Conservation (phyloP, 1,140 invertebrate genomes). For the Drosophila mauritiana region DNA sequence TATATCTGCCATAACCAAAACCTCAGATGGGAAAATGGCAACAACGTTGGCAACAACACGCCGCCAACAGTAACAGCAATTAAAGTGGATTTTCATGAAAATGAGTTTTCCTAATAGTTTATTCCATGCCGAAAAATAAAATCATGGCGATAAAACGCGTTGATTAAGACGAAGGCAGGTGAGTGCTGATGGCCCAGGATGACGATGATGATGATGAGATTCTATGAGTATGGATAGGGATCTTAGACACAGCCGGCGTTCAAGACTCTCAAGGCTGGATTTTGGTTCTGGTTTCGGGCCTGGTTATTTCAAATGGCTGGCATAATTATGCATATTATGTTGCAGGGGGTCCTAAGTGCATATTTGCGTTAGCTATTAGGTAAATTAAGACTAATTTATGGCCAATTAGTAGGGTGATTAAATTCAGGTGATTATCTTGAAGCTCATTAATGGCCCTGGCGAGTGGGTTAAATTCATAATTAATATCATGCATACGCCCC, state of each 20-base stretch:
- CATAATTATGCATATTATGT: slow-evolving; percentile 72
- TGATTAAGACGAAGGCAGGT: slow-evolving; percentile 61
- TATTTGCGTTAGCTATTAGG: slow-evolving; percentile 37
- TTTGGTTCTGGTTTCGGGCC: slow-evolving; percentile 14
- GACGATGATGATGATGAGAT: slow-evolving; percentile 26
- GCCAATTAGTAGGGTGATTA: slow-evolving; percentile 67
- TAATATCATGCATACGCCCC: slow-evolving; percentile 57
- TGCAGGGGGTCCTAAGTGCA: slow-evolving; percentile 53
- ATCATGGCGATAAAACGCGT: slow-evolving; percentile 60
- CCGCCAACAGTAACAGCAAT: slow-evolving; percentile 62
- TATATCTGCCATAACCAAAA: slow-evolving; percentile 36
- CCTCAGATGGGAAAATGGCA: slow-evolving; percentile 27
- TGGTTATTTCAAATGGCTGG: slow-evolving; percentile 7
- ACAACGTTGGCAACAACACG: slow-evolving; percentile 38
- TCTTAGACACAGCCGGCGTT: slow-evolving; percentile 21
- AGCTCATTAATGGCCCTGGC: slow-evolving; percentile 39
- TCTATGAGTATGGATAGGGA: slow-evolving; percentile 17
- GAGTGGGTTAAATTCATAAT: slow-evolving; percentile 37
- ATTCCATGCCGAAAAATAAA: slow-evolving; percentile 71
- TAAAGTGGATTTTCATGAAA: slow-evolving; percentile 82
- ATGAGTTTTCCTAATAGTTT: slow-evolving; percentile 81
- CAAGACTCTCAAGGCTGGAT: neutral
- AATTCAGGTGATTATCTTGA: slow-evolving; percentile 44
- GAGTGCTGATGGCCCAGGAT: slow-evolving; percentile 15
- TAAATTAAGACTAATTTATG: slow-evolving; percentile 62